phyloP scores from a whole-genome alignment of 2,113 vertebrate genomes.

The Meriones unguiculatus region DNA sequence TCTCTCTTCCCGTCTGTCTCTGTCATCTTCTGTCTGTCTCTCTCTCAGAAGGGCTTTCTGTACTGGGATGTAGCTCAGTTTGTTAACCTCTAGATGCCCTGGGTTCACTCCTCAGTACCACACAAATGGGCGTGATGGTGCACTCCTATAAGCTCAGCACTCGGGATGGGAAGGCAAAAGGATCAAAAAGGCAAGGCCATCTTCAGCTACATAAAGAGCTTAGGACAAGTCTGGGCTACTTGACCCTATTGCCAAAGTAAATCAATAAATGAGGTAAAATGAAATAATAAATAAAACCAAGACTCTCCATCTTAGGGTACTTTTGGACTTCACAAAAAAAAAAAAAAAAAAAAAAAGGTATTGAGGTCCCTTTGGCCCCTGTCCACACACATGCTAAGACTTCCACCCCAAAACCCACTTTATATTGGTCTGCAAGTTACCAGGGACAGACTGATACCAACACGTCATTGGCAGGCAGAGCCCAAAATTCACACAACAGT shows the following conservation, averaged over 20 bases:
- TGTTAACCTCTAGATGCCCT: neutral
- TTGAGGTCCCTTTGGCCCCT: neutral
- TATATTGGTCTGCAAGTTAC: too few species aligned
- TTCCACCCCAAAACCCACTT: too few species aligned
- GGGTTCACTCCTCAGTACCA: neutral
- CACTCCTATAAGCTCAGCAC: neutral
- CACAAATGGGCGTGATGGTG: too few species aligned
- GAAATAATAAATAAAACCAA: neutral
- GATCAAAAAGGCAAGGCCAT: neutral
- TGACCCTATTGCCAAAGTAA: neutral
- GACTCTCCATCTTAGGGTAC: neutral
- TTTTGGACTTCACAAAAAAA: neutral
- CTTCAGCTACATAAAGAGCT: neutral
- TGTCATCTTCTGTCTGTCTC: neutral
- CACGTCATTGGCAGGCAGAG: neutral
- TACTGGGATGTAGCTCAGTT: neutral
- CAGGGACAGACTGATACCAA: fast-evolving
- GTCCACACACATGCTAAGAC: too few species aligned
- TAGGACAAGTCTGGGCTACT: neutral
- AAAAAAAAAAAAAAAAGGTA: neutral
- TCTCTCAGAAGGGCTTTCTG: neutral
- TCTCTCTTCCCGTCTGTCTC: too few species aligned
- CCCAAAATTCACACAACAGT: neutral
- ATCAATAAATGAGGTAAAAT: neutral
- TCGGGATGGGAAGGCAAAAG: neutral